phyloP scores from a whole-genome alignment of 1,140 invertebrate genomes.

The Archegozetes longisetosus region DNA sequence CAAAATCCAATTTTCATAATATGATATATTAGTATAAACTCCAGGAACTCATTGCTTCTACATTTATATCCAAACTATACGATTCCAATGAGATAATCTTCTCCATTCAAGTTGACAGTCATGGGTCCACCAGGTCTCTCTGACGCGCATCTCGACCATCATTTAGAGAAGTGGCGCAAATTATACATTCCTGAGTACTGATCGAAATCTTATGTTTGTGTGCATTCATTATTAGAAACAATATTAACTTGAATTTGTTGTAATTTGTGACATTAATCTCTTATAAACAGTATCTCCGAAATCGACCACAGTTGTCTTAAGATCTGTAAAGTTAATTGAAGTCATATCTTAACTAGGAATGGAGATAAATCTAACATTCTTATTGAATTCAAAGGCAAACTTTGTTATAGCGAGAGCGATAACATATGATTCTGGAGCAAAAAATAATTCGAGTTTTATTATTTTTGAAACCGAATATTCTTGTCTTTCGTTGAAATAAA shows the following conservation, averaged over 20 bases:
- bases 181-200: neutral
- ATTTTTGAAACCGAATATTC: neutral
- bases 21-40: constrained; percentile 26
- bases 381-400: neutral
- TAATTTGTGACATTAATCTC: too few species aligned
- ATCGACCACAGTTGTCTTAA: neutral
- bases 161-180: neutral
- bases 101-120: constrained; percentile 48
- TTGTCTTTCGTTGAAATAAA: neutral
- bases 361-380: too few species aligned
- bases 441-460: constrained; percentile 1
- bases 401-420: constrained; percentile 7
- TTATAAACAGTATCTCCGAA: neutral
- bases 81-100: constrained; percentile 58
- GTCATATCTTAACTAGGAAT: too few species aligned
- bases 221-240: neutral
- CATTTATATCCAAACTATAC: constrained; percentile 81
- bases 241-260: neutral
- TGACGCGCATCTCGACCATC: too few species aligned
- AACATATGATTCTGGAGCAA: constrained; percentile 3
- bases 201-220: neutral
- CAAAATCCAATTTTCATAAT: constrained; percentile 27
- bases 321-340: neutral
- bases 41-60: constrained; percentile 26
- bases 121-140: constrained; percentile 45